phyloP scores from a whole-genome alignment of 2,888 invertebrate genomes.

The Drosophila kanekoi region DNA sequence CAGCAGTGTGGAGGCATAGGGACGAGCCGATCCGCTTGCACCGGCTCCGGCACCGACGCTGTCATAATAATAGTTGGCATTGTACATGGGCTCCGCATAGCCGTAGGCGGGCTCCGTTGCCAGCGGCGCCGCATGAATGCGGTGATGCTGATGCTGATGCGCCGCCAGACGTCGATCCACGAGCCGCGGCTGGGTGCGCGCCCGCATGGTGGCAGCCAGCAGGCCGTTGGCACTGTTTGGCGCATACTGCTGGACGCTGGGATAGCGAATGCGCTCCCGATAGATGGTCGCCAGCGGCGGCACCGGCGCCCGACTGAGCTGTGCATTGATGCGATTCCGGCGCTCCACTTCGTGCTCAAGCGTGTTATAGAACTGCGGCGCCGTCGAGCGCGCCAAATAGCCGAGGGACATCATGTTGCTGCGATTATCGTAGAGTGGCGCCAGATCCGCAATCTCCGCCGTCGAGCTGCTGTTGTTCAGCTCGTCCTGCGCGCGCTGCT shows the following conservation, averaged over 20 bases:
- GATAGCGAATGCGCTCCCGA: conserved; percentile 82
- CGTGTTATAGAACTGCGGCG: conserved; percentile 81
- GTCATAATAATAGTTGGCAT: conserved; percentile 92
- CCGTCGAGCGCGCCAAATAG: conserved; percentile 69
- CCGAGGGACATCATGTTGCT: conserved; percentile 83
- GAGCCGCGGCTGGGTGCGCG: conserved; percentile 83
- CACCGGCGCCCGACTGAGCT: conserved; percentile 74
- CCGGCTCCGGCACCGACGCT: conserved; percentile 78
- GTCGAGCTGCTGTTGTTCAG: conserved; percentile 75
- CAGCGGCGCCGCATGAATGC: conserved; percentile 77
- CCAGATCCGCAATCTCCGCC: conserved; percentile 75
- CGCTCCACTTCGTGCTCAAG: conserved; percentile 84
- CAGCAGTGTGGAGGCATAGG: conserved; percentile 69
- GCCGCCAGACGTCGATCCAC: conserved; percentile 79
- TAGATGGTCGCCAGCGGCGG: conserved; percentile 83
- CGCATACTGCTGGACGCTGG: conserved; percentile 76
- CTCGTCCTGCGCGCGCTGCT: conserved; percentile 59
- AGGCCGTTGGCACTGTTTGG: conserved; percentile 72
- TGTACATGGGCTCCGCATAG: conserved; percentile 90
- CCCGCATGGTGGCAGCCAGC: conserved; percentile 74
- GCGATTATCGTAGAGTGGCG: conserved; percentile 82
- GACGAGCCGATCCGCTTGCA: conserved; percentile 35
- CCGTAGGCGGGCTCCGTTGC: conserved; percentile 82
- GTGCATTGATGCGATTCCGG: conserved; percentile 84
- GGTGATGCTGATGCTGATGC: conserved; percentile 75